phyloP scores from a whole-genome alignment of 1,140 invertebrate species.

The Eumeta japonica region DNA sequence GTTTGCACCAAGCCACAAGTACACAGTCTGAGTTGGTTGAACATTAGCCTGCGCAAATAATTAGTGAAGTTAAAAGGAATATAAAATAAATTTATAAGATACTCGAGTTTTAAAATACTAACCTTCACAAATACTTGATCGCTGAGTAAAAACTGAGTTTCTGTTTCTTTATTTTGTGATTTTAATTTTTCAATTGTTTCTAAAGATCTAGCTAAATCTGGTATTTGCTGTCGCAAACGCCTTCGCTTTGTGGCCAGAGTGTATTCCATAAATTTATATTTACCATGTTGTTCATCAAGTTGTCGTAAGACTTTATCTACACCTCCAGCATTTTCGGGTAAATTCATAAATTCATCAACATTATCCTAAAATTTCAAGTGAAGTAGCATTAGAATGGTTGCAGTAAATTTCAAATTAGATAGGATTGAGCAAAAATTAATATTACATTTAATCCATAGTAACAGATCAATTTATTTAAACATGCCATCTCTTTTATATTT shows the following conservation, averaged over 20 bases:
- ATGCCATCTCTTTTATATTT: not conserved
- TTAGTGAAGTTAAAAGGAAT: slow-evolving; percentile 1
- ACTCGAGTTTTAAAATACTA: not conserved
- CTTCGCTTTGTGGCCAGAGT: slow-evolving; percentile 81
- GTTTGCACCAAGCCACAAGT: slow-evolving; percentile 97
- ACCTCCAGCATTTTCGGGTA: slow-evolving; percentile 74
- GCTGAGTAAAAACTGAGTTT: slow-evolving; percentile 91
- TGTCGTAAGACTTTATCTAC: slow-evolving; percentile 81
- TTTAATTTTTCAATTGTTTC: slow-evolving; percentile 90
- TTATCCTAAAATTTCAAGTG: slow-evolving; percentile 77
- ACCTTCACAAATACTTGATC: slow-evolving; percentile 92
- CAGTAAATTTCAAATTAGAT: slow-evolving; percentile 5
- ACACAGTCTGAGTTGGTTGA: slow-evolving; percentile 90
- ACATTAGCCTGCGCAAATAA: slow-evolving; percentile 62
- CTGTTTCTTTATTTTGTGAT: slow-evolving; percentile 73
- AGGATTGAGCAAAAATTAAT: slow-evolving; percentile 5
- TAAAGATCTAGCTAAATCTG: slow-evolving; percentile 87
- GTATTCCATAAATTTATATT: slow-evolving; percentile 97
- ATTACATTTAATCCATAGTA: slow-evolving; percentile 1
- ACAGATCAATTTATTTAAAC: not conserved
- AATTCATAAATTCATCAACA: slow-evolving; percentile 90
- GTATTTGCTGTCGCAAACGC: slow-evolving; percentile 86
- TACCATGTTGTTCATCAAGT: slow-evolving; percentile 88
- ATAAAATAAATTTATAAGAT: not conserved
- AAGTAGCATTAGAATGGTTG: too few relatives aligned